These are phyloP conservation scores for Chrysomela aeneicollis DNA, from an alignment of 2,888 invertebrate genomes.

Conservation along the genomic window DNA sequence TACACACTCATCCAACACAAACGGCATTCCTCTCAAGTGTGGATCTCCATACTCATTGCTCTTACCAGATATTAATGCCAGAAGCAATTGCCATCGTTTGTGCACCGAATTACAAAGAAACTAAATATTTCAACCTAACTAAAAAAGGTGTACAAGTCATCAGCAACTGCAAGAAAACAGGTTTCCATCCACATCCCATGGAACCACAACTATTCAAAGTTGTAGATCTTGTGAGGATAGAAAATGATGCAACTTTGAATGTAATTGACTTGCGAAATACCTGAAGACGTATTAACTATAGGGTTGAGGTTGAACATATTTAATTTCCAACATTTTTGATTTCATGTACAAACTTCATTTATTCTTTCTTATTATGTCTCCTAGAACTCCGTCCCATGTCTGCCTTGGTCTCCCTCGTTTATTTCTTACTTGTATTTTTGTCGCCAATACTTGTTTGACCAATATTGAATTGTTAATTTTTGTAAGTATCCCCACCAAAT, in stretches of 20 bases:
- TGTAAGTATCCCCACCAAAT: too few species aligned
- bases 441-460: too few species aligned
- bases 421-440: too few species aligned
- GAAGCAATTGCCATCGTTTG: not conserved
- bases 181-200: not conserved
- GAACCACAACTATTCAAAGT: not conserved
- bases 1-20: slow-evolving; percentile 66
- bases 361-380: too few species aligned
- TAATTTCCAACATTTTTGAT: too few species aligned
- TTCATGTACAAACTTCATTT: too few species aligned
- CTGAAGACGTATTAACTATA: too few species aligned
- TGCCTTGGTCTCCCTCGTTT: too few species aligned
- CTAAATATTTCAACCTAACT: not conserved
- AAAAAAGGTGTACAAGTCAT: not conserved
- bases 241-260: not conserved
- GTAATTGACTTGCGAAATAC: not conserved
- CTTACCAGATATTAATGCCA: not conserved
- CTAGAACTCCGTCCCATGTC: too few species aligned
- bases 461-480: too few species aligned
- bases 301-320: too few species aligned
- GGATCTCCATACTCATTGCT: not conserved
- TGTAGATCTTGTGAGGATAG: not conserved
- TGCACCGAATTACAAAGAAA: not conserved
- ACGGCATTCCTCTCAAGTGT: not conserved
- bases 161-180: not conserved